Base-by-base conservation (phyloP, 2,888 invertebrate genomes). In the Rugalucina vietnamica region DNA sequence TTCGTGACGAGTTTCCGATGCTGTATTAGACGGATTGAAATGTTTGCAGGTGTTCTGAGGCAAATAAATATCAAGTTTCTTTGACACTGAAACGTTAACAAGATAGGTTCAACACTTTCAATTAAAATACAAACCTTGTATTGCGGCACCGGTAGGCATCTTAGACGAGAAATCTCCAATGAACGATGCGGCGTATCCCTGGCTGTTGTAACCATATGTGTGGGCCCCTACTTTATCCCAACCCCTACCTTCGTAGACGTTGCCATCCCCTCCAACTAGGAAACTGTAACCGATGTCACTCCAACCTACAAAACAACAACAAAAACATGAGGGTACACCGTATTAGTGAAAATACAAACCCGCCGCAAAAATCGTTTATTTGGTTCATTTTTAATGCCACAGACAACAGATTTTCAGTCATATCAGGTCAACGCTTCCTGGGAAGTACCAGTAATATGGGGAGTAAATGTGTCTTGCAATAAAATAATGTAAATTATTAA, bases 181-280 rank as follows among this genome's bases (percentile, higher is more conserved):
- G 37, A 92, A 84, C n/a, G 91, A 91, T 27, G 93, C 91, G 1
- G 91, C 93, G 2, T 90, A 87, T 5, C 90, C 85, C 8, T 73
- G 76, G 36, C 82, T 94, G 97, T 97, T 95, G 96, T 97, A 76
- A 1, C 84, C 83, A 1, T 96, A 95, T 0, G 97, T 96, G 91
- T 97, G 97, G 0, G 97, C 97, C 0, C 97, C 97, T 69, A 96
- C 95, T 82, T 94, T 94, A 87, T 96, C 96, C 97, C 97, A 97
- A 0, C 97, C 97, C 3, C 97, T 96, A 0, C 97, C 97, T 87
- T 96, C 96, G 93, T 97, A 97, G 0, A 96, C 96, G 18, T 96
- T 5, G 97, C 86, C 86, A 71, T 86, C 84, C 50, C 77, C 86
- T 4, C 86, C 86, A 10, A 84, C 84, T 0, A 86, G 94, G 90